Conservation (phyloP, 2,797 vertebrate species). For the Mallotus villosus region DNA sequence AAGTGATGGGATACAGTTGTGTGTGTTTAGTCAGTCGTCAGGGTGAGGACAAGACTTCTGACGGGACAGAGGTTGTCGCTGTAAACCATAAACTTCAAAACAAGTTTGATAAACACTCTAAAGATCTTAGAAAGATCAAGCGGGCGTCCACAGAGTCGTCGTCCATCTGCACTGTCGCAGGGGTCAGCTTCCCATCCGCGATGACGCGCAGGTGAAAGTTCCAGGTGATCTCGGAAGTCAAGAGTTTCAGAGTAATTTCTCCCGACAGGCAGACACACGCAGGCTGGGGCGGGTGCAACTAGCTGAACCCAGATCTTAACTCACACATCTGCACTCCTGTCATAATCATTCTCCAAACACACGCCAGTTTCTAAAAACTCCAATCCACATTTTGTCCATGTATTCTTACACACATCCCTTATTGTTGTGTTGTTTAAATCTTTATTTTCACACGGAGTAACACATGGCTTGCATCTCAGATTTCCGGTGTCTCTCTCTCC, state of each 20-base stretch:
- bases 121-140: constrained; percentile 88
- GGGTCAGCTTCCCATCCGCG: background rate
- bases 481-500: constrained; percentile 48
- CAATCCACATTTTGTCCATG: constrained; percentile 37
- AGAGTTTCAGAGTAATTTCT: background rate
- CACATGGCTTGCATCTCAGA: constrained; percentile 41
- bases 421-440: constrained; percentile 10
- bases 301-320: constrained; percentile 37
- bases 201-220: background rate
- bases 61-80: constrained; percentile 42
- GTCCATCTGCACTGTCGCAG: background rate
- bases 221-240: background rate
- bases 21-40: constrained; percentile 16
- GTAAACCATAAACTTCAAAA: constrained; percentile 87
- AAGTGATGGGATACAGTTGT: constrained; percentile 45
- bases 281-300: background rate
- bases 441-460: constrained; percentile 39
- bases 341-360: constrained; percentile 25
- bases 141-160: constrained; percentile 35
- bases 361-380: constrained; percentile 26
- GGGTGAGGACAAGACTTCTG: constrained; percentile 48
- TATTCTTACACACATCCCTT: constrained; percentile 8
- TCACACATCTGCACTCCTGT: constrained; percentile 14
- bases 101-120: constrained; percentile 83
- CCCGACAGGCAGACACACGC: background rate